Conservation (phyloP, 2,797 vertebrate species). For the Micropoecilia bifurca region DNA sequence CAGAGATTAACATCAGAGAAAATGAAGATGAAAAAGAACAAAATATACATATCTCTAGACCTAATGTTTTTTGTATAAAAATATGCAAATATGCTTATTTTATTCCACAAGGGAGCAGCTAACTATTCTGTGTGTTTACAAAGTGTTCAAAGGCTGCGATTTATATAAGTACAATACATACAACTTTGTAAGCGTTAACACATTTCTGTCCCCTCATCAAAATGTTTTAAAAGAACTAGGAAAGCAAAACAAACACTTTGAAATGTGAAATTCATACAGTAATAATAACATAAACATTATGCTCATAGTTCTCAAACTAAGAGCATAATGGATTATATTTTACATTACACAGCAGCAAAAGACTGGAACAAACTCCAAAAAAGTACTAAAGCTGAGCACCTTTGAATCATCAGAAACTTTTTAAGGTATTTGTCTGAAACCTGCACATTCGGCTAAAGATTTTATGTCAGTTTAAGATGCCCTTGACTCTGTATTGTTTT, state of each 20-base stretch:
- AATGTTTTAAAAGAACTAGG: not conserved
- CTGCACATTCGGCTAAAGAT: no score
- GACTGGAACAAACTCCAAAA: no score
- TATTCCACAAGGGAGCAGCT: not conserved
- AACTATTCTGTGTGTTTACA: not conserved
- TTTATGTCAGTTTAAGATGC: no score
- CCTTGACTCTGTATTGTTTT: no score
- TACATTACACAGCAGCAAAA: no score
- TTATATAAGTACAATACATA: not conserved
- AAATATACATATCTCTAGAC: not conserved
- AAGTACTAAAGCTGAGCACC: no score
- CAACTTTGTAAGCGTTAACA: not conserved
- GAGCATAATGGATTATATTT: no score
- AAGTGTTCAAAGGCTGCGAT: not conserved
- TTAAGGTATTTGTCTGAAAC: no score
- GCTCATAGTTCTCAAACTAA: no score
- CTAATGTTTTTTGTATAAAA: not conserved
- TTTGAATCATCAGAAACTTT: no score
- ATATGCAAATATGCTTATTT: not conserved
- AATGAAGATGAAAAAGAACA: not conserved
- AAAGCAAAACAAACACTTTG: not conserved
- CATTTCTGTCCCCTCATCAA: not conserved
- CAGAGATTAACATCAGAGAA: not conserved
- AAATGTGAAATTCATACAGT: not conserved
- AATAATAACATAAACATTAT: not conserved